Evolutionary conservation across 2,113 vertebrate genomes (phyloP).

Genomic region (Rynchops niger): DNA sequence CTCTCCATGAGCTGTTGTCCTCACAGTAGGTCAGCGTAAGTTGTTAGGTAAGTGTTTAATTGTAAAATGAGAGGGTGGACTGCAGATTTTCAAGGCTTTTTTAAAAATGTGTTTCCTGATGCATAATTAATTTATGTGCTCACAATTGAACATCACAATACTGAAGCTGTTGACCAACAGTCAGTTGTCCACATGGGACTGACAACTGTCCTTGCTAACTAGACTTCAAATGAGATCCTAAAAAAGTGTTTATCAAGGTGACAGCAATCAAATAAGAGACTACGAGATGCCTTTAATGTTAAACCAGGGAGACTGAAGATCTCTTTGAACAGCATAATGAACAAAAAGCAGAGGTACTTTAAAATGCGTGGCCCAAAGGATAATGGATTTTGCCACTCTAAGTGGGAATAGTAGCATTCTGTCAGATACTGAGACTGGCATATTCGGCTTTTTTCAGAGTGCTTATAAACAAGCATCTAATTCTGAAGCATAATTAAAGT

Average conservation of each 20-base stretch:
- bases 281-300: background rate
- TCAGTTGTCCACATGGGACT: background rate
- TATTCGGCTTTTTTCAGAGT: background rate
- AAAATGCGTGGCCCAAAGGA: background rate
- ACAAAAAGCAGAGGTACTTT: background rate
- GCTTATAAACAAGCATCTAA: background rate
- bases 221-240: background rate
- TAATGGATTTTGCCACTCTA: background rate
- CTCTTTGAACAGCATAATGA: background rate
- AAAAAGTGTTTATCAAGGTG: background rate
- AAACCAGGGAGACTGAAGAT: background rate
- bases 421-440: background rate
- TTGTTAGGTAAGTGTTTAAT: background rate
- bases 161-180: background rate
- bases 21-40: background rate
- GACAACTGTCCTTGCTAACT: background rate
- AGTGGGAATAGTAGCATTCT: background rate
- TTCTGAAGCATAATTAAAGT: conserved; percentile 12
- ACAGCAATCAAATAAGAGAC: background rate
- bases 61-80: background rate
- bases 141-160: background rate
- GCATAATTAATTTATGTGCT: background rate
- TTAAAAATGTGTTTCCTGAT: background rate
- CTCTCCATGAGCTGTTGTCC: background rate
- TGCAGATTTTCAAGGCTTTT: background rate